Conservation (phyloP, 2,113 vertebrate species). For the Periophthalmus modestus region DNA sequence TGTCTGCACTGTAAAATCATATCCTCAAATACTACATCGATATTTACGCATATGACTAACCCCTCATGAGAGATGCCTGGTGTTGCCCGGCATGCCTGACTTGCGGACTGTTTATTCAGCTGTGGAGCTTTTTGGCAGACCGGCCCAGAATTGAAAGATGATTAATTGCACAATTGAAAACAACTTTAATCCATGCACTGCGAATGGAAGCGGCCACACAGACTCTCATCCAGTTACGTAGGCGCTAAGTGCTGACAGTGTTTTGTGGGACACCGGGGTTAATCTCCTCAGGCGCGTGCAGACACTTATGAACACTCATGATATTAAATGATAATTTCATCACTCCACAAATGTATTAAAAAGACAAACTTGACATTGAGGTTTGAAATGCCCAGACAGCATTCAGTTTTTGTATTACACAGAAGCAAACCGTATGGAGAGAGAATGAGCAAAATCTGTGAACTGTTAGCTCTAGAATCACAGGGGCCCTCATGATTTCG, state of each 20-base stretch:
- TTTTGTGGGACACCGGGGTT: not conserved
- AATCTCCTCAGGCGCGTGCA: not conserved
- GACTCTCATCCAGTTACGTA: slow-evolving; percentile 16
- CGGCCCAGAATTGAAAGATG: slow-evolving; percentile 21
- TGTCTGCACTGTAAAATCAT: not conserved
- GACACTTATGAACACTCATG: slow-evolving; percentile 3
- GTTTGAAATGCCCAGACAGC: not conserved
- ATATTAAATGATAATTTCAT: not conserved
- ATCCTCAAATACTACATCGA: not conserved
- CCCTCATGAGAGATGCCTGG: not conserved
- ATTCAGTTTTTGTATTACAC: not conserved
- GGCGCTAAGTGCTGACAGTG: slow-evolving; percentile 16
- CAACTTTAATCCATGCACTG: slow-evolving; percentile 11
- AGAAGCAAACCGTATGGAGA: not conserved
- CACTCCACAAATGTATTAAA: not conserved
- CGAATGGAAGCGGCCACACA: slow-evolving; percentile 32
- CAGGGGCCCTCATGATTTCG: too few relatives aligned
- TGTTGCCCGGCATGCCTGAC: not conserved
- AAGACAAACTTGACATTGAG: slow-evolving; percentile 1
- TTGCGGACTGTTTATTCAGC: slow-evolving; percentile 46
- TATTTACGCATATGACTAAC: not conserved
- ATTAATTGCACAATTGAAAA: slow-evolving; percentile 25
- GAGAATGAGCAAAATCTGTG: not conserved
- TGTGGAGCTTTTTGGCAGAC: slow-evolving; percentile 8
- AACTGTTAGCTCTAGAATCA: not conserved